A percentile compares a stretch with the other conserved stretches of the same genome.
phyloP scores from a whole-genome alignment of 2,113 vertebrate genomes.

The Panthera leo region DNA sequence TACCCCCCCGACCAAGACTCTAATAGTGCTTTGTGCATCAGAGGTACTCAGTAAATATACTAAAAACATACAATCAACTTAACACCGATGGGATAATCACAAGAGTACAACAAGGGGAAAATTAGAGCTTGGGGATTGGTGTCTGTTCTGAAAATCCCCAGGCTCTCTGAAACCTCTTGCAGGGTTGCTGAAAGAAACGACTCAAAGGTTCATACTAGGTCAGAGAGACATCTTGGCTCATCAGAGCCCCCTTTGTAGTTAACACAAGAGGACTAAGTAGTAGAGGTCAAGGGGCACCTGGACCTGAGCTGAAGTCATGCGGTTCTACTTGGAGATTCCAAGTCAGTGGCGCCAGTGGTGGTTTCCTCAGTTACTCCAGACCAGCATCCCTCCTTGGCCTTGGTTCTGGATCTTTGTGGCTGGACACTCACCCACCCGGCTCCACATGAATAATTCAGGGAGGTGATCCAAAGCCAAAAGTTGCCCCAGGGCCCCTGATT shows the following conservation, averaged over 20 bases:
- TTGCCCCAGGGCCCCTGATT: not conserved
- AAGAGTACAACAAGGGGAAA: not conserved
- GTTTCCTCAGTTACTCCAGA: constrained; percentile 43
- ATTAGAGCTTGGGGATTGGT: constrained; percentile 42
- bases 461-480: constrained; percentile 43
- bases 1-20: not conserved
- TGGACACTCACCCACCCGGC: constrained; percentile 11
- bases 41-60: not conserved
- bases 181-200: not conserved
- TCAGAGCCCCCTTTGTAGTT: not conserved
- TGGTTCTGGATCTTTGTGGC: constrained; percentile 40
- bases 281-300: constrained; percentile 15
- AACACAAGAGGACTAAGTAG: not conserved
- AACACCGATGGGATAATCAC: constrained; percentile 49
- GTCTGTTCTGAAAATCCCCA: constrained; percentile 34
- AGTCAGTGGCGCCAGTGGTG: constrained; percentile 30
- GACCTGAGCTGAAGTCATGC: not conserved
- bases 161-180: not conserved
- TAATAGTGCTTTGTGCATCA: not conserved
- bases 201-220: not conserved
- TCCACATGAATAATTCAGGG: constrained; percentile 44
- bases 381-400: constrained; percentile 28
- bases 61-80: constrained; percentile 48
- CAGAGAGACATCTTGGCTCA: not conserved
- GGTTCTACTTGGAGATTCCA: constrained; percentile 38